A percentile compares a stretch with the other conserved stretches of the same genome.
Conservation (phyloP, 2,888 invertebrate species). For the Liodrosophila aerea region DNA sequence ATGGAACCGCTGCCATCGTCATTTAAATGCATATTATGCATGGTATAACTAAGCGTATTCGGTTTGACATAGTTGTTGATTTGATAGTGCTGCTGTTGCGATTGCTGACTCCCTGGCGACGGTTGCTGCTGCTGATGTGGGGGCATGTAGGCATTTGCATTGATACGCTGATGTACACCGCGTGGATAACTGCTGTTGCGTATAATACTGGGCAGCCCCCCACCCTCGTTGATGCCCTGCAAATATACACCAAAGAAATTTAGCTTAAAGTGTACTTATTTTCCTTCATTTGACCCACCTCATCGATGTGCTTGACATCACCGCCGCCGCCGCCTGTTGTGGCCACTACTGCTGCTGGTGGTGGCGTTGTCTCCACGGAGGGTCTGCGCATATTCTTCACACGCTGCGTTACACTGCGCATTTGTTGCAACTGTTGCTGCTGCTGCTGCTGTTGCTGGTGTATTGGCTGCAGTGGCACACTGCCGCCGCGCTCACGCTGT, state of each 20-base stretch:
- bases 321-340: slow-evolving; percentile 23
- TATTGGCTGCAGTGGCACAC: slow-evolving; percentile 64
- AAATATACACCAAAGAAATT: slow-evolving; percentile 26
- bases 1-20: slow-evolving; percentile 56
- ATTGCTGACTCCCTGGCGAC: slow-evolving; percentile 49
- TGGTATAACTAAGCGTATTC: slow-evolving; percentile 53
- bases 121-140: slow-evolving; percentile 52
- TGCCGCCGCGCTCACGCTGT: slow-evolving; percentile 79
- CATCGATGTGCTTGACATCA: slow-evolving; percentile 79
- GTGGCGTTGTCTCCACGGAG: slow-evolving; percentile 81
- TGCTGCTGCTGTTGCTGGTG: slow-evolving; percentile 63
- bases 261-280: too few species aligned
- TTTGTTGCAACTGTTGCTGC: slow-evolving; percentile 65
- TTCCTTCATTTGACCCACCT: slow-evolving; percentile 67
- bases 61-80: slow-evolving; percentile 72
- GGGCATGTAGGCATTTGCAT: slow-evolving; percentile 75
- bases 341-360: slow-evolving; percentile 61
- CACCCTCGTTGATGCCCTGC: slow-evolving; percentile 77
- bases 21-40: slow-evolving; percentile 79
- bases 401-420: slow-evolving; percentile 69
- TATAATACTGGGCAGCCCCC: slow-evolving; percentile 78
- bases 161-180: slow-evolving; percentile 78
- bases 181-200: slow-evolving; percentile 82
- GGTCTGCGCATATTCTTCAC: slow-evolving; percentile 80
- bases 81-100: slow-evolving; percentile 76